Evolutionary conservation across 37 sponge, comb jelly and placozoan species (phyloP).

Genomic region (Axinella damicornis): DNA sequence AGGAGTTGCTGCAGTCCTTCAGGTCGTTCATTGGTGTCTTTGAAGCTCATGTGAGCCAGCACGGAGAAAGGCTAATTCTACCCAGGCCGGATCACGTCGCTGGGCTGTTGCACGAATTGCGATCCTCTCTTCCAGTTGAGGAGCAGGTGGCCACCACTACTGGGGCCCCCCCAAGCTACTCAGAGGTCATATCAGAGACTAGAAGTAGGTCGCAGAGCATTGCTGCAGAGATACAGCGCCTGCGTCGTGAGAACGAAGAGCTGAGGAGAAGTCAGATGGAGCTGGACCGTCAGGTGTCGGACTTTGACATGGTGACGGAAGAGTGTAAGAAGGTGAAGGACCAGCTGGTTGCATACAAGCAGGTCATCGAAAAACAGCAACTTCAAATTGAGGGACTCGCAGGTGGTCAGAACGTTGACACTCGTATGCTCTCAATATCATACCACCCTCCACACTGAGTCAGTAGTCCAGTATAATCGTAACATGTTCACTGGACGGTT

Average conservation of each 20-base stretch:
- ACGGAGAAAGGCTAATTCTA: conserved; percentile 14
- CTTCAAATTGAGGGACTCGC: conserved; percentile 35
- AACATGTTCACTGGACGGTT: too few species aligned
- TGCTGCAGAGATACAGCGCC: conserved; percentile 18
- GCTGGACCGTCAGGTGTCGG: conserved; percentile 11
- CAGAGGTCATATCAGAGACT: not conserved
- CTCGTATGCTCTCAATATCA: too few species aligned
- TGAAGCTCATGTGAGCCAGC: conserved; percentile 14
- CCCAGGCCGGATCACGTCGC: conserved; percentile 21
- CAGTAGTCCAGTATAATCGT: too few species aligned
- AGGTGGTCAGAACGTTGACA: too few species aligned
- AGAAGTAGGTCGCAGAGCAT: not conserved
- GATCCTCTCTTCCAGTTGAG: conserved; percentile 15
- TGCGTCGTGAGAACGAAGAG: conserved; percentile 31
- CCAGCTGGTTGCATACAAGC: conserved; percentile 48
- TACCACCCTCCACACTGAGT: too few species aligned
- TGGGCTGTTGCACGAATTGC: conserved; percentile 31
- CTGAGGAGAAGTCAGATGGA: conserved; percentile 20
- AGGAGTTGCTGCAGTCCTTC: conserved; percentile 13
- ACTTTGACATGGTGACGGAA: conserved; percentile 16
- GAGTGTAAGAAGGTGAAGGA: conserved; percentile 51
- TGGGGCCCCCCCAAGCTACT: conserved; percentile 18
- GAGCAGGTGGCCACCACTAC: not conserved
- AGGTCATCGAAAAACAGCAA: conserved; percentile 56
- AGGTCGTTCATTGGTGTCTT: conserved; percentile 27